Evolutionary conservation across 2,888 invertebrate genomes (phyloP), one percentile per base, ranked within the genome.

Genomic region (Dicycla oo): DNA sequence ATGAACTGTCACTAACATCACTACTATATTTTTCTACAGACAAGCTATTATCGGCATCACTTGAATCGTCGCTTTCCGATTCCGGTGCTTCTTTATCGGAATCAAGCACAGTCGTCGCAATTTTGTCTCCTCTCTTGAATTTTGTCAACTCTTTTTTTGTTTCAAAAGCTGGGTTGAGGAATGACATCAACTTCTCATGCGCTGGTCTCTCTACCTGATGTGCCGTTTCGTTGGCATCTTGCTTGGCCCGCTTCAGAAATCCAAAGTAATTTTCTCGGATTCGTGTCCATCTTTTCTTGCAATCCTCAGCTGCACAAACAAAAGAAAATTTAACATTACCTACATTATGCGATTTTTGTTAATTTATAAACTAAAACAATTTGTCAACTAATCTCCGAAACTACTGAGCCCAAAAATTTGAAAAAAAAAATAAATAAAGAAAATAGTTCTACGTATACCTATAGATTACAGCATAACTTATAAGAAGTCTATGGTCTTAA

Each of bases 251-350:
- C 40, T 34, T 56, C 73, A 26, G 0, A 15, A 0, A 11, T 26
- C 13, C 20, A 11, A 23, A 20, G 51, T 73, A 73, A 34, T 23
- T 73, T 20, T 23, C 20, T 34, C 61, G 60, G 5, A 71, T 43
- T 26, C 23, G 49, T 15, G 0, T 4, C 70, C 70, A 71, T 60
- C 34, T 60, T 34, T 34, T 60, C 49, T 4, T 73, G 51, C 61
- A 73, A 34, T 34, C 23, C 4, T 60, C 49, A 43, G 60, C 70
- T 71, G 61, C 60, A 73, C 23, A 60, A 73, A 58, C 18, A 73
- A 60, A 61, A 15, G 7, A 51, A 15, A 51, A 23, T 23, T 13
- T 51, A 73, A 68, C 2, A 26, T 65, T 45, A 26, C 20, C 20
- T 26, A 26, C 20, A 26, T 26, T 11, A 11, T 13, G 43, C 13